Evolutionary conservation across 2,888 invertebrate species (phyloP).

Genomic region (Barypeithes pellucidus): DNA sequence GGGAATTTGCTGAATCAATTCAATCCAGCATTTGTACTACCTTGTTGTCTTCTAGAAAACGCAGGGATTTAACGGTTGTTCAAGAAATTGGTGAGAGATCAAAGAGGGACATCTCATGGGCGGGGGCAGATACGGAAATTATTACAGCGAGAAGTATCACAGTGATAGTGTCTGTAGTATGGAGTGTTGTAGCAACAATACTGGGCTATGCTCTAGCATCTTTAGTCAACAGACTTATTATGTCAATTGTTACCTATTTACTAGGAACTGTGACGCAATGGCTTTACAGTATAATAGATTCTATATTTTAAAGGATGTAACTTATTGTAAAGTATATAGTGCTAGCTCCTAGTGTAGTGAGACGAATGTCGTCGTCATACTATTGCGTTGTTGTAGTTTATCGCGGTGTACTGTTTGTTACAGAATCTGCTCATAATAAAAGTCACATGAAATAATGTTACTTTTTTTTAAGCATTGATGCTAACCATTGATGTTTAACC

Average conservation of each 20-base stretch:
- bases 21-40: conserved; percentile 17
- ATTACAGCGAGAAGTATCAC: background rate
- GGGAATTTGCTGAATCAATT: conserved; percentile 17
- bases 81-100: background rate
- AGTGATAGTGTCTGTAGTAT: background rate
- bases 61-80: background rate
- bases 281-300: conserved; percentile 2
- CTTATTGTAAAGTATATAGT: background rate
- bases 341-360: too few species aligned
- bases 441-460: too few species aligned
- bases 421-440: too few species aligned
- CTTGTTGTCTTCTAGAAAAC: conserved; percentile 15
- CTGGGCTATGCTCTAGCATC: background rate
- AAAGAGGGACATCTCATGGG: conserved; percentile 7
- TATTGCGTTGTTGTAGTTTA: too few species aligned
- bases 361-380: too few species aligned
- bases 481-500: too few species aligned
- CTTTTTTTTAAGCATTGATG: too few species aligned
- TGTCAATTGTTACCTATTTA: background rate
- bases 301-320: conserved; percentile 4
- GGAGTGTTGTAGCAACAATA: background rate
- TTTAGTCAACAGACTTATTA: background rate
- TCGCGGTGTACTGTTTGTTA: too few species aligned
- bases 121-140: background rate
- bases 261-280: background rate